Conservation (phyloP, 2,888 invertebrate genomes). For the Drepana falcataria region DNA sequence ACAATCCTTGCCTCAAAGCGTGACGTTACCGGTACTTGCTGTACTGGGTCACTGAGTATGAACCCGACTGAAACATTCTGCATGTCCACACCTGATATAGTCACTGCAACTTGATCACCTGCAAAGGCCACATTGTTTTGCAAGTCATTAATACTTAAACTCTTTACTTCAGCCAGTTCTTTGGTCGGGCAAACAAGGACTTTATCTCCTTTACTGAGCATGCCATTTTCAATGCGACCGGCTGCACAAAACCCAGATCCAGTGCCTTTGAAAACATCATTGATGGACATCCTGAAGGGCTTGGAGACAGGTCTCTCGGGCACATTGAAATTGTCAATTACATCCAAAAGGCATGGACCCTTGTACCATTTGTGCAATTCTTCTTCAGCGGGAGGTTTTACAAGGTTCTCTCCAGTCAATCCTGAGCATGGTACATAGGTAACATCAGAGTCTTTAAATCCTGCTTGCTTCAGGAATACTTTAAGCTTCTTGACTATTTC, state of each 20-base stretch:
- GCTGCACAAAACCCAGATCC: constrained; percentile 94
- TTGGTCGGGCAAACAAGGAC: constrained; percentile 91
- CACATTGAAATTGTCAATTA: constrained; percentile 91
- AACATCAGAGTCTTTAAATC: constrained; percentile 92
- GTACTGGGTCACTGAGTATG: constrained; percentile 89
- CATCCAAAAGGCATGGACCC: constrained; percentile 90
- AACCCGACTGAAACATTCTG: constrained; percentile 92
- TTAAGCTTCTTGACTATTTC: constrained; percentile 92
- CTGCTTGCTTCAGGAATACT: constrained; percentile 92
- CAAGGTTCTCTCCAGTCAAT: constrained; percentile 95
- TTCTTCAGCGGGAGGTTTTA: constrained; percentile 81
- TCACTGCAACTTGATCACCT: constrained; percentile 93
- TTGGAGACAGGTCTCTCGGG: constrained; percentile 92
- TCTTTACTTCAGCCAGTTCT: constrained; percentile 90
- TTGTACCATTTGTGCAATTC: constrained; percentile 86
- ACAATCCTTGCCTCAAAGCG: constrained; percentile 94
- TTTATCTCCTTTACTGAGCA: constrained; percentile 90
- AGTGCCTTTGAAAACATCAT: constrained; percentile 96
- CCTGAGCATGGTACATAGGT: constrained; percentile 97
- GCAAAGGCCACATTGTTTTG: constrained; percentile 89
- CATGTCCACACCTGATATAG: constrained; percentile 89
- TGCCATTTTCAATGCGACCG: constrained; percentile 95
- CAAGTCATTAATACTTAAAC: constrained; percentile 85
- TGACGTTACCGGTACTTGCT: constrained; percentile 88
- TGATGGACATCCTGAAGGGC: constrained; percentile 94